Base-by-base conservation (phyloP, 2,888 invertebrate genomes). In the Cephalotes varians region DNA sequence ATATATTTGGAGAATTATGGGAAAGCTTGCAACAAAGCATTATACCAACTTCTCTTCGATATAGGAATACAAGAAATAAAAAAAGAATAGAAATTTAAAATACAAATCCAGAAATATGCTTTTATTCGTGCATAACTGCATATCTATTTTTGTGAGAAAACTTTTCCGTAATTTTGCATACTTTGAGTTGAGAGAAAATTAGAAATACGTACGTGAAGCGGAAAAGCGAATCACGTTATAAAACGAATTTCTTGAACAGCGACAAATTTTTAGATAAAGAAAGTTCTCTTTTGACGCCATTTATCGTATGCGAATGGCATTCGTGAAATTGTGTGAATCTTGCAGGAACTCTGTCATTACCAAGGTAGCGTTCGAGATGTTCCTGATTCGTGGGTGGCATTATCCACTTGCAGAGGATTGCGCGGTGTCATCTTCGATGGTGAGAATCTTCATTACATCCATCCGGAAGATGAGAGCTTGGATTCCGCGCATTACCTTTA, bases 341-440 rank as follows among this genome's bases (percentile, higher is more conserved):
- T 77, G 56, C 95, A 97, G 97, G 97, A 97, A 91, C 93, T 96
- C 82, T 98, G 98, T 93, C 97, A 98, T 93, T 98, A 98, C 93
- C 96, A 96, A 91, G 98, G 98, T 81, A 96, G 95, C 86, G 96
- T 98, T 79, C 95, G 97, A 85, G 97, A 96, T 82, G 95, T 96
- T 88, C 95, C 96, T 1, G 95, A 96, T 81, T 98, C 98, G 4
- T 97, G 97, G 96, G 98, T 96, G 76, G 98, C 98, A 0, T 93
- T 98, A 71, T 98, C 98, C 71, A 98, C 98, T 5, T 98, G 98
- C 93, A 95, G 95, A 84, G 97, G 97, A 65, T 94, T 97, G 56
- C 96, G 97, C 72, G 98, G 98, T 9, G 96, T 98, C 84, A 96
- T 98, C 85, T 97, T 96, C 93, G 98, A 98, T 93, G 98, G 98